These are phyloP conservation scores for Chunga burmeisteri DNA, from an alignment of 2,113 vertebrate genomes.

Conservation along the genomic window DNA sequence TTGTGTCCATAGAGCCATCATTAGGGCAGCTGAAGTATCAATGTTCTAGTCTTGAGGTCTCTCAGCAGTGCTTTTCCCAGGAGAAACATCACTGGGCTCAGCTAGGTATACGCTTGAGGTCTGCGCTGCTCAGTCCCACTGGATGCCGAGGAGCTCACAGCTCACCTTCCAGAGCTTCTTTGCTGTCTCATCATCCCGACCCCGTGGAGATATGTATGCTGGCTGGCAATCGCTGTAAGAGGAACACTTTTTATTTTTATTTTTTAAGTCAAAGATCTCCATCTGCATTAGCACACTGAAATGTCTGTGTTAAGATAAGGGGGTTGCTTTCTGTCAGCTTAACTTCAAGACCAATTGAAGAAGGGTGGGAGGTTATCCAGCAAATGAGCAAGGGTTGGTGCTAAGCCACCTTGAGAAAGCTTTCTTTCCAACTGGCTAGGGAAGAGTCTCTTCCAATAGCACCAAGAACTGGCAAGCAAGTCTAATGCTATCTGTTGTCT, in stretches of 20 bases:
- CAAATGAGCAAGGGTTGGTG: neutral
- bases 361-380: neutral
- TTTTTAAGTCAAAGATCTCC: neutral
- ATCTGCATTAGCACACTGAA: neutral
- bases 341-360: neutral
- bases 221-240: conserved; percentile 86
- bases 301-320: neutral
- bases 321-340: neutral
- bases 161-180: conserved; percentile 88
- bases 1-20: neutral
- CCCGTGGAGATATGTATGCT: conserved; percentile 84
- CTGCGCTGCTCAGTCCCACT: conserved; percentile 78
- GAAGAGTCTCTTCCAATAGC: neutral
- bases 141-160: conserved; percentile 88
- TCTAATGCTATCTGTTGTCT: neutral
- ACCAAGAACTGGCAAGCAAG: neutral
- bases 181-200: conserved; percentile 82
- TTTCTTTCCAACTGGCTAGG: neutral
- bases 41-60: neutral
- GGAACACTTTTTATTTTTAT: neutral
- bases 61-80: neutral
- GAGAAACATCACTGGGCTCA: neutral
- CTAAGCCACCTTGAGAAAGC: neutral
- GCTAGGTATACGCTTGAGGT: neutral
- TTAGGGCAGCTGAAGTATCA: neutral